Conservation (phyloP, 2,113 vertebrate species). For the Hippocampus zosterae region DNA sequence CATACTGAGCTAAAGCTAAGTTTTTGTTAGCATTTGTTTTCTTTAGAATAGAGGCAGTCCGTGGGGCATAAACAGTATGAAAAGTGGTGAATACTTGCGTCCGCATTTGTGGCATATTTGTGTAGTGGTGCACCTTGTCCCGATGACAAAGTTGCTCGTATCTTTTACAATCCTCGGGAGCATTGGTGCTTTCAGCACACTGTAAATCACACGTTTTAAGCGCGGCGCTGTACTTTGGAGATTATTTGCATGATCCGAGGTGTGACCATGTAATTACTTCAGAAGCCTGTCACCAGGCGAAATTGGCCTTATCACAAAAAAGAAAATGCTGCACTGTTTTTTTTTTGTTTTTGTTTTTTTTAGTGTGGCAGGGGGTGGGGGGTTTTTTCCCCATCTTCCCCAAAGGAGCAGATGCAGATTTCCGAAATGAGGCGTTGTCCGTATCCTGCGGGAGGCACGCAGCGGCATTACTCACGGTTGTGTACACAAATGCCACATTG, state of each 20-base stretch:
- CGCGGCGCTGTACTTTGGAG: neutral
- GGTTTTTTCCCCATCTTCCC: neutral
- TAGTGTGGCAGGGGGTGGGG: too few relatives aligned
- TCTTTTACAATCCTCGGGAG: neutral
- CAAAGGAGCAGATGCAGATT: conserved; percentile 16
- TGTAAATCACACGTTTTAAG: conserved; percentile 10
- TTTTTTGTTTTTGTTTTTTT: neutral
- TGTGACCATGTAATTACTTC: neutral
- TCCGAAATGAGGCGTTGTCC: conserved; percentile 28
- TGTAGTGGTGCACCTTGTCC: neutral
- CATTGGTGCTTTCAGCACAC: neutral
- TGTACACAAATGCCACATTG: conserved; percentile 20
- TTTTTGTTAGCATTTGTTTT: neutral
- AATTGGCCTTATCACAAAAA: neutral
- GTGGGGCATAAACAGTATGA: neutral
- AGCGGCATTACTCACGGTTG: conserved; percentile 32
- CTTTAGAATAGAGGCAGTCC: neutral
- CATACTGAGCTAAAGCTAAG: neutral
- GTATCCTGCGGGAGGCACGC: conserved; percentile 28
- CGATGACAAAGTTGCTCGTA: neutral
- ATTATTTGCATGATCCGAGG: conserved; percentile 4
- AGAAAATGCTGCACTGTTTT: neutral
- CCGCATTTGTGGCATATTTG: neutral
- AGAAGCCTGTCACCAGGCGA: neutral
- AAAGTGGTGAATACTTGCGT: neutral